These are phyloP conservation scores for Ptilodon capucinus DNA, from an alignment of 2,888 invertebrate species.

Conservation along the genomic window DNA sequence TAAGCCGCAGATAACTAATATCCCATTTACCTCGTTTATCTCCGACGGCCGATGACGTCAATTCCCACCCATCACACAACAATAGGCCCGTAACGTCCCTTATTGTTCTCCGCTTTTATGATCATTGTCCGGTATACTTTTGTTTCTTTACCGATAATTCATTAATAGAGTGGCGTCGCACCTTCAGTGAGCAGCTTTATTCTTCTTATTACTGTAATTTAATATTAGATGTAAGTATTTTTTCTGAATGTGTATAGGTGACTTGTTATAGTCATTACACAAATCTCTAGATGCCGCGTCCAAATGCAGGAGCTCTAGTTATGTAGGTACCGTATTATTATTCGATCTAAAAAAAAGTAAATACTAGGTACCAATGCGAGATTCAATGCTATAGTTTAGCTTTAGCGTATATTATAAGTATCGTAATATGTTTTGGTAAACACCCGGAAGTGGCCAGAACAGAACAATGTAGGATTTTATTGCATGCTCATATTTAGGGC, in stretches of 20 bases:
- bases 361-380: no score
- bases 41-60: slow-evolving; percentile 28
- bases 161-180: slow-evolving; percentile 8
- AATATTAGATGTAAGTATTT: no score
- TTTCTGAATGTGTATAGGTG: no score
- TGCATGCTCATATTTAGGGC: neutral
- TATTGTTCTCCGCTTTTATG: slow-evolving; percentile 9
- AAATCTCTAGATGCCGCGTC: no score
- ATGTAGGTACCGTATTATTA: no score
- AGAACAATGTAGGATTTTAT: neutral
- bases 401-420: no score
- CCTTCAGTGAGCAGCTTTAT: neutral
- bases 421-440: neutral
- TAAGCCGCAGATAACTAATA: slow-evolving; percentile 36
- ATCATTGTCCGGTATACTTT: slow-evolving; percentile 6
- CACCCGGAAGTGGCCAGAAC: neutral
- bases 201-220: no score
- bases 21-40: slow-evolving; percentile 27
- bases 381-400: no score
- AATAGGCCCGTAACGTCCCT: slow-evolving; percentile 3
- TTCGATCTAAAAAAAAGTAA: no score
- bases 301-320: no score
- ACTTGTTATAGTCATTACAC: no score
- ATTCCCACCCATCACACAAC: slow-evolving; percentile 12
- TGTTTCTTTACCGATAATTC: slow-evolving; percentile 19